A percentile compares a stretch with the other conserved stretches of the same genome.
phyloP scores from a whole-genome alignment of 1,140 invertebrate species.

The Tribolium madens region DNA sequence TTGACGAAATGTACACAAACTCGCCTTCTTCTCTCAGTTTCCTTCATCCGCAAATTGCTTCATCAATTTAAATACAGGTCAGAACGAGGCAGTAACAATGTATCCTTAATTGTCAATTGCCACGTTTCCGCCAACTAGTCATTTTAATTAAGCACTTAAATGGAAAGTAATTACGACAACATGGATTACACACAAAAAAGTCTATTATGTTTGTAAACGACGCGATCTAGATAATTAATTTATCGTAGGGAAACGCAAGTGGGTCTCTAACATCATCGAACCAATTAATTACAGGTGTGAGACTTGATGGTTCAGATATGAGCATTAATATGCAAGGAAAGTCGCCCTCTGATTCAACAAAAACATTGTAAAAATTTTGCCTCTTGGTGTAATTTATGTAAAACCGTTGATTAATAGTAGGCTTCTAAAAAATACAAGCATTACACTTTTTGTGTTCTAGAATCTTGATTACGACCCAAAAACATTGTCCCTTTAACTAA shows the following conservation, averaged over 20 bases:
- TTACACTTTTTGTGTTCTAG: too few species aligned
- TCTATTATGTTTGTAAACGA: slow-evolving; percentile 22
- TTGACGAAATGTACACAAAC: background rate
- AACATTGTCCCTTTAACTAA: background rate
- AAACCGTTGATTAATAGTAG: background rate
- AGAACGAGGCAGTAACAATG: background rate
- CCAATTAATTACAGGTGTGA: slow-evolving; percentile 33
- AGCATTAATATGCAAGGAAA: slow-evolving; percentile 2
- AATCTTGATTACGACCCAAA: background rate
- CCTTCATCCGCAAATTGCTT: background rate
- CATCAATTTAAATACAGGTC: slow-evolving; percentile 2
- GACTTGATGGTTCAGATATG: slow-evolving; percentile 12
- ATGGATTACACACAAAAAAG: slow-evolving; percentile 14
- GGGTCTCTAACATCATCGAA: slow-evolving; percentile 11
- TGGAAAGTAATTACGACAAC: slow-evolving; percentile 25
- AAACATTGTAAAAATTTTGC: too few species aligned
- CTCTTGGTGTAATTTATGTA: too few species aligned
- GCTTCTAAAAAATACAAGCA: too few species aligned
- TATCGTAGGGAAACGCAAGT: slow-evolving; percentile 10
- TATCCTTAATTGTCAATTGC: slow-evolving; percentile 16
- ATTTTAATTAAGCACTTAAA: slow-evolving; percentile 23
- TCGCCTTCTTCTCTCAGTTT: background rate
- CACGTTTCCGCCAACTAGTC: slow-evolving; percentile 23
- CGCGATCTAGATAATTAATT: slow-evolving; percentile 20
- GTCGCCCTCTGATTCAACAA: background rate